Evolutionary conservation across 2,113 vertebrate genomes (phyloP).

Genomic region (Malurus elegans): DNA sequence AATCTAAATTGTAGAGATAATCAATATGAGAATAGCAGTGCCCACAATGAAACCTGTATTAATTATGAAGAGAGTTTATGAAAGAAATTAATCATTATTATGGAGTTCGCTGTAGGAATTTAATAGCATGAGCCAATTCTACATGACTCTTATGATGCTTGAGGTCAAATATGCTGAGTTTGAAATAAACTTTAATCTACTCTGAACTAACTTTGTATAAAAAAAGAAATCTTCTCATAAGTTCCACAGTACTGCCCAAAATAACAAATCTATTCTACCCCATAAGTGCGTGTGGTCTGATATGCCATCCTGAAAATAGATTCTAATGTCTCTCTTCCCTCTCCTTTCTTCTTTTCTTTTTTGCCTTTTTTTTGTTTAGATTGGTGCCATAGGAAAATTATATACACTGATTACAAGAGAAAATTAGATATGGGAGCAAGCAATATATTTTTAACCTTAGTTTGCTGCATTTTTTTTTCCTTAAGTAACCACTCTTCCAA

Average conservation of each 20-base stretch:
- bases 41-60: slow-evolving; percentile 73
- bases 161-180: slow-evolving; percentile 67
- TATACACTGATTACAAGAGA: background rate
- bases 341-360: background rate
- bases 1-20: slow-evolving; percentile 69
- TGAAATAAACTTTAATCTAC: slow-evolving; percentile 70
- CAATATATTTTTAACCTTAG: background rate
- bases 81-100: slow-evolving; percentile 73
- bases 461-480: background rate
- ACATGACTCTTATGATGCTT: slow-evolving; percentile 60
- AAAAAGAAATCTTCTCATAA: slow-evolving; percentile 65
- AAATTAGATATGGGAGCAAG: background rate
- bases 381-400: background rate
- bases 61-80: slow-evolving; percentile 73
- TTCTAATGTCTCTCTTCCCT: background rate
- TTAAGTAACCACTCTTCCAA: slow-evolving; percentile 28
- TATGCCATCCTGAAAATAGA: slow-evolving; percentile 55
- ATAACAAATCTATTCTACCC: slow-evolving; percentile 52
- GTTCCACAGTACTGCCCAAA: slow-evolving; percentile 64
- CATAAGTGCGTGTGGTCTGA: slow-evolving; percentile 48
- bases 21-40: slow-evolving; percentile 71
- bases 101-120: slow-evolving; percentile 65
- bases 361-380: background rate
- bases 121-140: slow-evolving; percentile 64
- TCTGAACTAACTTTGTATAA: slow-evolving; percentile 60